Evolutionary conservation across 2,888 invertebrate species (phyloP), one percentile per base, ranked within the genome.

Genomic region (Esperia sulphurella): DNA sequence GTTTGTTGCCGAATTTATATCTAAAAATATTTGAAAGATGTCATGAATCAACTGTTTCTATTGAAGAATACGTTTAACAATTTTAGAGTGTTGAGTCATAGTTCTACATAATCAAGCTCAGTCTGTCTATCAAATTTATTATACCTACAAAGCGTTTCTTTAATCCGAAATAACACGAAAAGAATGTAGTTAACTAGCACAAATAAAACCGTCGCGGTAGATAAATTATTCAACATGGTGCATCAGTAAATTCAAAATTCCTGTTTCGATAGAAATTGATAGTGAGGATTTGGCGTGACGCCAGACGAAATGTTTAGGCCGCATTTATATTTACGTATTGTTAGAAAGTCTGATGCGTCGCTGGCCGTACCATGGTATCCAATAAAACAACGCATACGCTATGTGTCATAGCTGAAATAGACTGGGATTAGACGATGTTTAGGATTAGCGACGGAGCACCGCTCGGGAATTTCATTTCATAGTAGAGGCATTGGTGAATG

Each of bases 211-310:
- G 37, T 45, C 14, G 12, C 21, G 35, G 31, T 14, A 43, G 55
- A 68, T 61, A 63, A 68, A 68, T 68, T 54, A 63, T 75, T 75
- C 61, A 70, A 51, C 58, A 61, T 60, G 62, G 60, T 73, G 66
- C 66, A 76, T 69, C 67, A 55, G 57, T 60, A 58, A 63, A 60
- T 68, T 64, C 61, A 68, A 64, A 74, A 79, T 73, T 72, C 68
- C 68, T 62, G 62, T 66, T 76, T 79, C 77, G 71, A 79, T 69
- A 78, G 81, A 76, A 81, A 83, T 78, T 80, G 75, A 80, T 83
- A 78, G 78, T 57, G 63, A 58, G 58, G 45, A 51, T 71, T 35
- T 86, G 87, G 87, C 82, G 48, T 21, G 0, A 39, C 46, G 83
- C 87, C 87, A 87, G 65, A 55, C 50, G 64, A 69, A 75, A 60